phyloP scores from a whole-genome alignment of 1,140 invertebrate species.

The Zaprionus gabonicus region DNA sequence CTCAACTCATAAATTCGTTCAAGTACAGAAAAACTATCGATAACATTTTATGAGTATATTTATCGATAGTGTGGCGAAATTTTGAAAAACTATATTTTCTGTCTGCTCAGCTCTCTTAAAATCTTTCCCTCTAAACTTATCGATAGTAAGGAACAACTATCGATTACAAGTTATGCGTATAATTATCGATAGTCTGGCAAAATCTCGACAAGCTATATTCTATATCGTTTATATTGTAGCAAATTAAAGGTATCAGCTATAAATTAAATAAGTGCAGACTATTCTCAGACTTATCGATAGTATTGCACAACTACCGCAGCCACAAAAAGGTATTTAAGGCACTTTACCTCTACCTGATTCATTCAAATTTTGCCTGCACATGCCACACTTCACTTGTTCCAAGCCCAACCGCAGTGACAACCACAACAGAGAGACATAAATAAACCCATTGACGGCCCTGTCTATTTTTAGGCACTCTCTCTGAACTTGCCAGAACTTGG shows the following conservation, averaged over 20 bases:
- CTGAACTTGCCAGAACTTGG: constrained; percentile 1
- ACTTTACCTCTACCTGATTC: neutral
- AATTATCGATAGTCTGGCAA: neutral
- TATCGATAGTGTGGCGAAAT: neutral
- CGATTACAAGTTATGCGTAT: neutral
- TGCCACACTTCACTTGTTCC: neutral
- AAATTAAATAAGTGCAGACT: no score
- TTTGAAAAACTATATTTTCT: no score
- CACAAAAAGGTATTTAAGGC: neutral
- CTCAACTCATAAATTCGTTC: no score
- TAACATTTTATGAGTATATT: neutral
- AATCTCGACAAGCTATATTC: no score
- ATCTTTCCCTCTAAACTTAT: neutral
- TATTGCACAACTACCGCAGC: neutral
- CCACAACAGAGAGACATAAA: neutral
- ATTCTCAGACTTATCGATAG: neutral
- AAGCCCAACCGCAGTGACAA: neutral
- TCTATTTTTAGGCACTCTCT: constrained; percentile 26
- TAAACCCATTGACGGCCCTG: constrained; percentile 6
- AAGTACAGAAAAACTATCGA: neutral
- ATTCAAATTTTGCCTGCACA: neutral
- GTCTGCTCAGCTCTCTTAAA: no score
- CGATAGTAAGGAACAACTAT: neutral
- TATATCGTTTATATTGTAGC: no score
- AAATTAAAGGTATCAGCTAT: no score